Percentiles rank a stretch among this genome's conserved stretches.
phyloP scores from a whole-genome alignment of 1,140 invertebrate genomes.

The Drosophila tropicalis region DNA sequence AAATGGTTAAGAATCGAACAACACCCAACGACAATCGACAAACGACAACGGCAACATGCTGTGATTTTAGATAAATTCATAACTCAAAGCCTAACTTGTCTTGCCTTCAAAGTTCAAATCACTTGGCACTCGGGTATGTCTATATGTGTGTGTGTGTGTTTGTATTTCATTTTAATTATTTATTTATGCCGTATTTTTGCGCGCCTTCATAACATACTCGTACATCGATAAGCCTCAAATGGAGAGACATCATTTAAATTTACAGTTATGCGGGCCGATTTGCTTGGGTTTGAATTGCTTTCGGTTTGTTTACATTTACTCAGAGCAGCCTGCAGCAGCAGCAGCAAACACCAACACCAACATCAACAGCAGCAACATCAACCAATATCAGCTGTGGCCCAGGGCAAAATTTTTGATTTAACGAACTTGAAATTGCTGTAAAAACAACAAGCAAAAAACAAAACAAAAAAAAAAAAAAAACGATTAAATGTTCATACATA shows the following conservation, averaged over 20 bases:
- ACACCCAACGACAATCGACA: conserved; percentile 38
- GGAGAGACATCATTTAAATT: conserved; percentile 75
- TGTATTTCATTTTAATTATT: conserved; percentile 72
- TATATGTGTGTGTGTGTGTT: conserved; percentile 32
- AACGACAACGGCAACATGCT: conserved; percentile 67
- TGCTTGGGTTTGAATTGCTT: conserved; percentile 13
- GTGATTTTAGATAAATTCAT: conserved; percentile 81
- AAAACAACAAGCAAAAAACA: conserved; percentile 36
- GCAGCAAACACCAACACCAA: conserved; percentile 20
- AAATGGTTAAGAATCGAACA: conserved; percentile 59
- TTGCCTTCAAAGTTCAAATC: conserved; percentile 83
- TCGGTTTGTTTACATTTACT: conserved; percentile 33
- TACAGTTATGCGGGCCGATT: conserved; percentile 57
- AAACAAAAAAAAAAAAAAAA: conserved; percentile 37
- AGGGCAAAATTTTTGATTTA: conserved; percentile 46
- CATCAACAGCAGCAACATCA: conserved; percentile 4
- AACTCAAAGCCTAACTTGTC: conserved; percentile 75
- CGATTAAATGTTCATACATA: conserved; percentile 48
- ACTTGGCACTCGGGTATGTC: conserved; percentile 53
- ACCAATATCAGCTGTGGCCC: conserved; percentile 63
- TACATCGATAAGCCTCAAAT: conserved; percentile 73
- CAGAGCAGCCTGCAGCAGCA: conserved; percentile 18
- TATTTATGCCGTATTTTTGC: conserved; percentile 79
- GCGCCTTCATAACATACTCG: conserved; percentile 52
- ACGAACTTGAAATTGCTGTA: conserved; percentile 68